phyloP scores from a whole-genome alignment of 64 coral and sea anemone species.

The Pachyseris speciosa region DNA sequence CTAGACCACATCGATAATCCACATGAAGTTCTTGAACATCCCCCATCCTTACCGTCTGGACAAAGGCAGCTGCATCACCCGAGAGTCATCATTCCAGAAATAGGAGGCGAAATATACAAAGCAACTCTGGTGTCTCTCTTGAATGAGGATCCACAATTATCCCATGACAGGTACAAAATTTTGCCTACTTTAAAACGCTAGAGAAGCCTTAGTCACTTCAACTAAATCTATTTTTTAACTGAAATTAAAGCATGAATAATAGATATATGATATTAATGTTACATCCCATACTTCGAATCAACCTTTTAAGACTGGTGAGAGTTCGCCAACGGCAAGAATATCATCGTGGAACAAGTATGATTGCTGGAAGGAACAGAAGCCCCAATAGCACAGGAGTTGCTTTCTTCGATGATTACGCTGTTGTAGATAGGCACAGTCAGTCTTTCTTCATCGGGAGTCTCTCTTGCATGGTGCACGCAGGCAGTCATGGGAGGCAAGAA shows the following conservation, averaged over 20 bases:
- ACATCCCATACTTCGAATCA: background rate
- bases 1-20: background rate
- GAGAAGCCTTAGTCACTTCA: background rate
- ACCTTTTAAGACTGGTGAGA: constrained; percentile 17
- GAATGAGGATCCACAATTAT: constrained; percentile 52
- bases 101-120: constrained; percentile 33
- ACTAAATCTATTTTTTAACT: background rate
- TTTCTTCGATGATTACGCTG: constrained; percentile 48
- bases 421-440: constrained; percentile 33
- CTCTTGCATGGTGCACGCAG: background rate
- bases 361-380: background rate
- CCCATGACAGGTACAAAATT: constrained; percentile 59
- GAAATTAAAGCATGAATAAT: background rate
- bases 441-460: constrained; percentile 20
- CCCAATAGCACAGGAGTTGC: constrained; percentile 20
- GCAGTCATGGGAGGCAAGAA: constrained; percentile 36
- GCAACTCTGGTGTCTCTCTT: constrained; percentile 51
- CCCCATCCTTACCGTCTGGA: background rate
- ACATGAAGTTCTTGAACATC: constrained; percentile 18
- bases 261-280: background rate
- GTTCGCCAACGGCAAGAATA: constrained; percentile 42
- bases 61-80: constrained; percentile 26
- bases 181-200: background rate
- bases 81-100: constrained; percentile 26
- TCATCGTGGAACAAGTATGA: background rate